Conservation (phyloP, 1,140 invertebrate genomes). For the Dendroctonus ponderosae region DNA sequence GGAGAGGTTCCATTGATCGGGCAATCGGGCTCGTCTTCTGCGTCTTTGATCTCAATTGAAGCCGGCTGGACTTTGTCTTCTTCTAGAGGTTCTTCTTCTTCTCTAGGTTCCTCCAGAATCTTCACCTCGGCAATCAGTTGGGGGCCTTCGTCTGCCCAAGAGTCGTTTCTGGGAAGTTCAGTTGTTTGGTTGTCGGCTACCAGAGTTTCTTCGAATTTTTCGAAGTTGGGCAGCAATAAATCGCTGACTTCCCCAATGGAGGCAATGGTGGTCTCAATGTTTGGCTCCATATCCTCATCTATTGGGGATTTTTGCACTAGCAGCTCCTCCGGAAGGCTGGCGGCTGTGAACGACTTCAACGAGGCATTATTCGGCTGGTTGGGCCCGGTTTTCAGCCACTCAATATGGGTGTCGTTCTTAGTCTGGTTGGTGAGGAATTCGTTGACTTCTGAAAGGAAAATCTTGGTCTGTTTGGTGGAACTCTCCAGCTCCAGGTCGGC, state of each 20-base stretch:
- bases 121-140: conserved; percentile 11
- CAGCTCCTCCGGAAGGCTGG: conserved; percentile 35
- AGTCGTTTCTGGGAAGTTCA: neutral
- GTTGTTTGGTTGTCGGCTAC: too few relatives aligned
- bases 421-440: conserved; percentile 38
- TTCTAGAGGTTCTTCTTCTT: neutral
- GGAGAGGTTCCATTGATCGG: neutral
- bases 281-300: conserved; percentile 25
- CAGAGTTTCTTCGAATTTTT: too few relatives aligned
- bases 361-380: conserved; percentile 5
- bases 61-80: too few relatives aligned
- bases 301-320: conserved; percentile 37
- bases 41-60: too few relatives aligned
- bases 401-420: conserved; percentile 27
- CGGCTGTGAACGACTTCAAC: conserved; percentile 32
- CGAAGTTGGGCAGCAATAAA: too few relatives aligned
- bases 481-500: conserved; percentile 28
- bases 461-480: conserved; percentile 32
- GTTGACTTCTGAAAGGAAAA: conserved; percentile 39
- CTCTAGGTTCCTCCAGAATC: neutral
- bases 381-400: conserved; percentile 37
- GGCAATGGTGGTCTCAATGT: too few relatives aligned
- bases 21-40: neutral
- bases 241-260: too few relatives aligned
- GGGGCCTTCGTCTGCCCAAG: neutral